Evolutionary conservation across 2,888 invertebrate genomes (phyloP).

Genomic region (Orthosia incerta): DNA sequence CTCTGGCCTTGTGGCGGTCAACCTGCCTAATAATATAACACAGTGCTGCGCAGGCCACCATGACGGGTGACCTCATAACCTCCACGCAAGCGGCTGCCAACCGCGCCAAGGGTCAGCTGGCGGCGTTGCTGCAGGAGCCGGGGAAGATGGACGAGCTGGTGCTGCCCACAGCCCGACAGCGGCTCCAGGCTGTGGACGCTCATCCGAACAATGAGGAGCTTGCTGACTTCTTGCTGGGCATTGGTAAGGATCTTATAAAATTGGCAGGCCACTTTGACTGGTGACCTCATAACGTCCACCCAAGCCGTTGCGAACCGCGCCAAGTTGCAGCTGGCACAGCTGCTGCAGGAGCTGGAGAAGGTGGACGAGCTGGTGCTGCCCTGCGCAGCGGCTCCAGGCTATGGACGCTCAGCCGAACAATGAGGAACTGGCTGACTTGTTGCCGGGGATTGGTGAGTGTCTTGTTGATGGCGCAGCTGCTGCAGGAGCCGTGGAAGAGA

Average conservation of each 20-base stretch:
- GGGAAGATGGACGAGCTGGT: constrained; percentile 70
- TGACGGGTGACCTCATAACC: constrained; percentile 94
- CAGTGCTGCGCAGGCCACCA: constrained; percentile 88
- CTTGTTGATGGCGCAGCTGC: no score
- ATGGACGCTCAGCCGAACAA: constrained; percentile 72
- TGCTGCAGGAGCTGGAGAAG: constrained; percentile 67
- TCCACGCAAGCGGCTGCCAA: constrained; percentile 90
- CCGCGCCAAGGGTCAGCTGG: constrained; percentile 90
- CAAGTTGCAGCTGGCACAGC: constrained; percentile 81
- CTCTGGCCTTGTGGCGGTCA: background rate
- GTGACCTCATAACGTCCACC: constrained; percentile 93
- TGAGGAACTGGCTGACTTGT: constrained; percentile 79
- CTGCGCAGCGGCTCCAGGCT: constrained; percentile 73
- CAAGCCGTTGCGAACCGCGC: constrained; percentile 91
- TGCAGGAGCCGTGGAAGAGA: no score
- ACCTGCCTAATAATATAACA: constrained; percentile 37
- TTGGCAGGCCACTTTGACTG: constrained; percentile 81
- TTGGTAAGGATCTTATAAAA: constrained; percentile 71
- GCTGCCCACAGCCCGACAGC: constrained; percentile 79
- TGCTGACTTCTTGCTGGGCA: constrained; percentile 82
- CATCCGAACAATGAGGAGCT: constrained; percentile 75
- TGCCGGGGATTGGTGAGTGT: constrained; percentile 81
- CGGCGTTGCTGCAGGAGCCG: constrained; percentile 68
- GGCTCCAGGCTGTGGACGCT: constrained; percentile 75
- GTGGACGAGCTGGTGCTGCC: constrained; percentile 78